Evolutionary conservation across 2,888 invertebrate genomes (phyloP), one percentile per base, ranked within the genome.

Genomic region (Allygus modestus): DNA sequence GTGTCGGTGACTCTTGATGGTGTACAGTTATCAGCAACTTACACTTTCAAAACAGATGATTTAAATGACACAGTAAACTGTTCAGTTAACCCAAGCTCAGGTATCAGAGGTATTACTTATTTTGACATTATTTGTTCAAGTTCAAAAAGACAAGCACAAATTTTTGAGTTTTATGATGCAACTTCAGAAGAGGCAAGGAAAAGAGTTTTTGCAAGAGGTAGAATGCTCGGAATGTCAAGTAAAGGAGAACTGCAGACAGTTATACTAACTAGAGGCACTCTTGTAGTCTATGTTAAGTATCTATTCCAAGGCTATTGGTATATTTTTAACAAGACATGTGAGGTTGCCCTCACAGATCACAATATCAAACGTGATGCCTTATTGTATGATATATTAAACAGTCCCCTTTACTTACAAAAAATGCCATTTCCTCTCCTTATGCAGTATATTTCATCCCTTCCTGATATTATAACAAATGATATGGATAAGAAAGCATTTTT

Each of bases 91-190:
- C 58, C 58, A 23, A 17, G 23, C 5, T 58, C 58, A 58, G 58
- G 58, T 23, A 58, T 58, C 17, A 58, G 58, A 23, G 58, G 58
- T 7, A 26, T 58, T 15, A 58, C 58, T 58, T 7, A 23, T 7
- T 58, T 58, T 58, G 4, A 20, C 26, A 23, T 58, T 58, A 58
- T 5, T 7, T 58, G 58, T 58, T 23, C 58, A 58, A 58, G 1
- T 5, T 2, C 17, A 23, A 26, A 23, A 23, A 20, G 2, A 2
- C 2, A 23, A 58, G 20, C 58, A 23, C 5, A 5, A 58, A 7
- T 26, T 58, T 58, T 58, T 58, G 58, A 58, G 17, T 58, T 58
- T 58, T 58, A 15, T 58, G 58, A 58, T 23, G 23, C 9, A 58
- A 58, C 58, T 4, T 20, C 20, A 23, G 26, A 58, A 23, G 58